Evolutionary conservation across 2,113 vertebrate genomes (phyloP), one percentile per base, ranked within the genome.

Genomic region (Buteo buteo): DNA sequence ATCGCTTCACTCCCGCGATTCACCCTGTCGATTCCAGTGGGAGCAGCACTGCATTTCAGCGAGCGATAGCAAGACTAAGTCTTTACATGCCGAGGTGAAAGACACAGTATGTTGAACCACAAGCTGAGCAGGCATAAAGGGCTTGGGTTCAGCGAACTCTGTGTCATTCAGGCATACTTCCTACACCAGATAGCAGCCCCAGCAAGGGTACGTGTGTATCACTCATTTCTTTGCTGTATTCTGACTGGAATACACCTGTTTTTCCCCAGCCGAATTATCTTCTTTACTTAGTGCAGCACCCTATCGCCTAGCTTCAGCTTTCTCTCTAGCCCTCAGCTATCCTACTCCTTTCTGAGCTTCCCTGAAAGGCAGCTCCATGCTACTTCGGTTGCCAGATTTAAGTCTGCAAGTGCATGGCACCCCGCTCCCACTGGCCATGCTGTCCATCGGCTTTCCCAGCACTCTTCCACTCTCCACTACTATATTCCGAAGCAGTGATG

Each of bases 1-100:
- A 2, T 17, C 1, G 2, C 82, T 67, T 57, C 34, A 5, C 38
- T 44, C 55, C n/a, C 0, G 1, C 6, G 44, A 55, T 64, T n/a
- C 62, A 29, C n/a, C 34, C 49, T 5, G 8, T 17, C 0, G 7
- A 3, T 62, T 66, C 69, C 49, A 47, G 44, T 24, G 34, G 65
- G 16, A 91, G 52, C 55, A 79, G 13, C 36, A 1, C 24, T 32
- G 34, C n/a, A 34, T 34, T 64, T 78, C 67, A 36, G 67, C 2
- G 3, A 59, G 42, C 3, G 5, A 36, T 16, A 70, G 50, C 64
- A 73, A 45, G 59, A 44, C 40, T 29, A 13, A 50, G 45, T 61
- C 62, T 80, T 65, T 28, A 32, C 10, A 11, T 2, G 36, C 34
- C 1, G 2, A 86, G 54, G 38, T 19, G 67, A 82, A 81, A 86